Evolutionary conservation across 2,888 invertebrate genomes (phyloP).

Genomic region (Philopedon plagiatum): DNA sequence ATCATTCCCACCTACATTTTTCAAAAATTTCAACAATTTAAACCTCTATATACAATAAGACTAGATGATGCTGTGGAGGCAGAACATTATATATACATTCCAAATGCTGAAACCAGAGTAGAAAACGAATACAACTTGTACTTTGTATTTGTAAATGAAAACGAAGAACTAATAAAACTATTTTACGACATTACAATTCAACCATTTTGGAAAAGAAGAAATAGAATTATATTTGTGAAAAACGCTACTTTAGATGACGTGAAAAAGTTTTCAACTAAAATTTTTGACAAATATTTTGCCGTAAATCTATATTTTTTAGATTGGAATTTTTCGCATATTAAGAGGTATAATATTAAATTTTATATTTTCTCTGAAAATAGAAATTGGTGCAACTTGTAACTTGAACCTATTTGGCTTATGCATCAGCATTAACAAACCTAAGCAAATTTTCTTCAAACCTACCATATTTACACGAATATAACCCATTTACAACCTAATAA

Average conservation of each 20-base stretch:
- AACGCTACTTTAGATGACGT: not conserved
- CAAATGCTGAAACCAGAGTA: not conserved
- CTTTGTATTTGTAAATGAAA: constrained; percentile 2
- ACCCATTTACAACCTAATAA: no score
- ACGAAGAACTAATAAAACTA: not conserved
- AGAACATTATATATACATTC: not conserved
- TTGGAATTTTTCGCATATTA: not conserved
- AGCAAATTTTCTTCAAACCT: no score
- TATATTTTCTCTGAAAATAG: no score
- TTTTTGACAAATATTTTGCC: constrained; percentile 10
- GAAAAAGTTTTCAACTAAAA: not conserved
- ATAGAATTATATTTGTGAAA: constrained; percentile 2
- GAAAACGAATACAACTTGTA: not conserved
- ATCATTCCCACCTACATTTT: not conserved
- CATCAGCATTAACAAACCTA: no score
- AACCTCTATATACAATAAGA: not conserved
- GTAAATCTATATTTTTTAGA: constrained; percentile 2
- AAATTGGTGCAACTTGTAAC: no score
- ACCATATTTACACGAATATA: no score
- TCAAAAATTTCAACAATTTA: constrained; percentile 2
- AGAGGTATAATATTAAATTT: not conserved
- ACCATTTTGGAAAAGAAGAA: constrained; percentile 7
- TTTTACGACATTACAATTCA: not conserved
- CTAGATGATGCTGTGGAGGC: not conserved
- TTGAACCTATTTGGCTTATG: no score